Evolutionary conservation across 1,140 invertebrate species (phyloP).

Genomic region (Oryctes rhinoceros): DNA sequence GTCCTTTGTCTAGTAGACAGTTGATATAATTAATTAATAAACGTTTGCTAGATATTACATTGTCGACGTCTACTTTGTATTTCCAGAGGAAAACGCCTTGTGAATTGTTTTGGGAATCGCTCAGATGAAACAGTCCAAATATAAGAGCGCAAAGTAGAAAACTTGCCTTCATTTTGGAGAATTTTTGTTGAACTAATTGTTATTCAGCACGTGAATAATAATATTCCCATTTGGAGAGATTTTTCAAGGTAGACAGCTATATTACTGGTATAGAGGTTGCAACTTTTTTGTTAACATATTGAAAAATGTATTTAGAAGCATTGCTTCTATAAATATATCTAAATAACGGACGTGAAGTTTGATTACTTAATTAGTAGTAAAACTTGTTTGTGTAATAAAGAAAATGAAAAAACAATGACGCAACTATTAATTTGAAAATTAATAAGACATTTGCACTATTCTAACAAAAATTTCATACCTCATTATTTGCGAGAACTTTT

Average conservation of each 20-base stretch:
- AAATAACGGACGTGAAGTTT: no score
- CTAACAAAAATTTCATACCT: no score
- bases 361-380: no score
- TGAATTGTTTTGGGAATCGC: neutral
- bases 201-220: neutral
- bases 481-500: no score
- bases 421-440: no score
- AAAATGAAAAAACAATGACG: no score
- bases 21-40: constrained; percentile 65
- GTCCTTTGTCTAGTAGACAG: constrained; percentile 65
- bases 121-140: neutral
- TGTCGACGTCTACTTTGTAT: constrained; percentile 64
- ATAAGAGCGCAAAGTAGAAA: neutral
- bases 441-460: no score
- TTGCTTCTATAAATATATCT: no score
- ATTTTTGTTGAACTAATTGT: constrained; percentile 15
- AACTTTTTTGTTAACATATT: no score
- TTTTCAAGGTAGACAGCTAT: constrained; percentile 26
- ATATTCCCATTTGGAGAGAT: neutral
- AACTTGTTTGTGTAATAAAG: no score
- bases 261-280: no score
- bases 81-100: neutral
- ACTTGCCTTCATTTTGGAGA: constrained; percentile 7
- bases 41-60: constrained; percentile 64
- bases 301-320: no score